Evolutionary conservation across 1,140 invertebrate species (phyloP).

Genomic region (Drosophila sp.): DNA sequence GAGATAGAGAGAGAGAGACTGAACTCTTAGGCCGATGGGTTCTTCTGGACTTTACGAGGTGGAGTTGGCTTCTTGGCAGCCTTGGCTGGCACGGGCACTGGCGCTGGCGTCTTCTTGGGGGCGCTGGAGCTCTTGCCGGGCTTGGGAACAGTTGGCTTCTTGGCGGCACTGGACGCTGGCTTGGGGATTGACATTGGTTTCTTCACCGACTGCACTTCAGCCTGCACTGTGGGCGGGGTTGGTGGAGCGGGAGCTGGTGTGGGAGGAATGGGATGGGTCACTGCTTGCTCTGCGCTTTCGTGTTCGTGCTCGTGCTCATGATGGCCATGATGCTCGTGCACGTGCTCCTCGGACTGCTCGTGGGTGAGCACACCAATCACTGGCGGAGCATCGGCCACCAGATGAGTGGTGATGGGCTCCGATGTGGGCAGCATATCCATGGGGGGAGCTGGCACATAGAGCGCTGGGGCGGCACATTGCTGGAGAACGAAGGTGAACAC

Average conservation of each 20-base stretch:
- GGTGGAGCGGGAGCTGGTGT: conserved; percentile 62
- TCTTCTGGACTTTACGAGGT: conserved; percentile 63
- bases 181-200: conserved; percentile 29
- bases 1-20: background rate
- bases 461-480: conserved; percentile 54
- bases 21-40: conserved; percentile 46
- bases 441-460: conserved; percentile 69
- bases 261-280: conserved; percentile 50
- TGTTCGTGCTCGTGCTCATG: conserved; percentile 33
- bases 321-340: conserved; percentile 10
- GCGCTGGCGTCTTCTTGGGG: conserved; percentile 40
- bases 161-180: conserved; percentile 31
- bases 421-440: conserved; percentile 58
- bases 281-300: conserved; percentile 21
- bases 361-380: conserved; percentile 26
- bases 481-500: conserved; percentile 80
- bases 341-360: background rate
- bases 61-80: conserved; percentile 61
- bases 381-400: conserved; percentile 49
- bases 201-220: background rate
- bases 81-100: conserved; percentile 41
- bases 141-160: conserved; percentile 19
- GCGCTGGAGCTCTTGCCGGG: conserved; percentile 32
- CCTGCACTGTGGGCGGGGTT: conserved; percentile 56
- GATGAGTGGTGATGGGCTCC: conserved; percentile 50